phyloP scores from a whole-genome alignment of 2,113 vertebrate genomes.

The Microcebus jonahi region DNA sequence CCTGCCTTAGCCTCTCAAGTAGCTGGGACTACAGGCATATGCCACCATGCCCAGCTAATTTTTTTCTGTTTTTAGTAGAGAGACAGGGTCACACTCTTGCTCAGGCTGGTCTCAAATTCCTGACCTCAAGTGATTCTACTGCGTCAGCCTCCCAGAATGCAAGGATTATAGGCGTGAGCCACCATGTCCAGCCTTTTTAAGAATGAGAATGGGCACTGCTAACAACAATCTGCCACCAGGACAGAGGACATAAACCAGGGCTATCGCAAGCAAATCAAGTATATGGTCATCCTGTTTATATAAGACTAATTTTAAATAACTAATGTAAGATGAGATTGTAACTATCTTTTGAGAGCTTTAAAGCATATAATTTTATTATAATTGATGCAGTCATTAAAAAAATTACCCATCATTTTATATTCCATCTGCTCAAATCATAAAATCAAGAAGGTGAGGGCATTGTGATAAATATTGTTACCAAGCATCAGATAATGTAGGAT shows the following conservation, averaged over 20 bases:
- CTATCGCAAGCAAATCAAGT: background rate
- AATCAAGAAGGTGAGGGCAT: background rate
- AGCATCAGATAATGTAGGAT: background rate
- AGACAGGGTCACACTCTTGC: no score
- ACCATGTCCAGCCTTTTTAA: background rate
- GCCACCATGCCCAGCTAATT: no score
- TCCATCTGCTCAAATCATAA: background rate
- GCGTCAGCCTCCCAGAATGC: no score
- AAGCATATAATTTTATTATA: conserved; percentile 10
- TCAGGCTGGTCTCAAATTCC: no score
- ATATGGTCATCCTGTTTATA: background rate
- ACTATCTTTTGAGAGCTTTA: conserved; percentile 1
- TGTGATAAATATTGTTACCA: conserved; percentile 10
- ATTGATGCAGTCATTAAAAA: background rate
- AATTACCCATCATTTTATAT: conserved; percentile 16
- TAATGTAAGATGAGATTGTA: background rate
- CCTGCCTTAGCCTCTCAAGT: no score
- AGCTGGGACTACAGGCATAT: no score
- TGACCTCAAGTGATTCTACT: no score
- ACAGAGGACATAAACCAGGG: background rate
- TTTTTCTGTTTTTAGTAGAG: no score
- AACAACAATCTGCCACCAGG: background rate
- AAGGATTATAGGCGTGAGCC: no score
- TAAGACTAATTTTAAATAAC: conserved; percentile 34
- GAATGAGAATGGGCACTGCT: conserved; percentile 4